Base-by-base conservation (phyloP, 1,140 invertebrate genomes). In the Hypothenemus hampei region DNA sequence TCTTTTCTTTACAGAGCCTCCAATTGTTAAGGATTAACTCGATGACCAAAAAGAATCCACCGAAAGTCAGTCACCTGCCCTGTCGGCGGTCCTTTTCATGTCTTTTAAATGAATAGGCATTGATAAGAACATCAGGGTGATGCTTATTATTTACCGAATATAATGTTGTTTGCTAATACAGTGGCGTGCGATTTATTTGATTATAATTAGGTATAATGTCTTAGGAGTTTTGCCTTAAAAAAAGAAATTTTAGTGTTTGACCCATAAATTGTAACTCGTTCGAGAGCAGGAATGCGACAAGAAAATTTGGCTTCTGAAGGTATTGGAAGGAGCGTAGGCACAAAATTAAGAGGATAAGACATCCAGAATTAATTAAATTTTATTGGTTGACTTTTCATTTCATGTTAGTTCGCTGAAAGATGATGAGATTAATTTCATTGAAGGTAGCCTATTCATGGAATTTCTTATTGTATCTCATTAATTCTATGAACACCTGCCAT, bases 11-110 rank as follows among this genome's bases (percentile, higher is more conserved):
- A 29, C 26, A 19, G 5, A 40, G 19, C 19, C 15, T 15, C 37
- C 15, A 19, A 19, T 40, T 40, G 37, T 40, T 13, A 20, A 40
- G 37, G 15, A 4, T 40, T 40, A 40, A 40, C 19, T 8, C 37
- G 19, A 20, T 20, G 37, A 40, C 37, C 37, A 20, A 16, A 40
- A 40, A 40, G n/a, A 40, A 40, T 40, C 13, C 16, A 15, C 41
- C 26, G 41, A 44, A 44, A 44, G 41, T 44, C 41, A 44, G 41
- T 26, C 21, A 44, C 41, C 41, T 44, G 41, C 41, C 41, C n/a
- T 11, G 41, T 26, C 22, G 41, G 41, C 41, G 41, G 41, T 16
- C 22, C 24, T 23, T 44, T 44, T 44, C 21, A 44, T 24, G 21
- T 44, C 41, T 7, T 18, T 26, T 44, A 21, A 40, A 44, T 44